Base-by-base conservation (phyloP, 2,888 invertebrate genomes). In the Caenorhabditis japonica region DNA sequence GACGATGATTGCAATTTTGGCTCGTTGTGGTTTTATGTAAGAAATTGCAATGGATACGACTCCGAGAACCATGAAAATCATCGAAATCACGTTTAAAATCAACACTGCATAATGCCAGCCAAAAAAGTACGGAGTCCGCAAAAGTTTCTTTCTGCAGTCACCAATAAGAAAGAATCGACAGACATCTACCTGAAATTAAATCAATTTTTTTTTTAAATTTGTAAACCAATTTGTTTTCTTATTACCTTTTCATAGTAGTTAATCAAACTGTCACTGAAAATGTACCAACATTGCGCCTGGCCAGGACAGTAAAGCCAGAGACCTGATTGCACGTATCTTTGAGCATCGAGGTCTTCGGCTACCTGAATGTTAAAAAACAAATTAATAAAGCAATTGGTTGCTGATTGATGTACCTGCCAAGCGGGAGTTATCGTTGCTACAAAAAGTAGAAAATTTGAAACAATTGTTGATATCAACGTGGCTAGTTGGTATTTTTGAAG, bases 91-190 rank as follows among this genome's bases (percentile, higher is more conserved):
- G 64, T 83, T 79, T n/a, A 85, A 68, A 44, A 81, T 81, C 7
- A 86, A 68, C 10, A 83, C 81, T 8, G 86, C 86, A 33, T 86
- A 86, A 61, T 86, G 86, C 86, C 86, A 86, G 8, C 85, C 85
- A 52, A 86, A 86, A 70, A 86, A 86, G 58, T 86, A 86, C 3
- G 86, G 86, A 1, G 86, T 86, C 49, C 86, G 38, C 7, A 86
- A 72, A 7, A 86, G 68, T 38, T 86, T 86, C 66, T 86, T 86
- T 19, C 86, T 79, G 55, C 86, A 86, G 53, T 86, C 86, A 8
- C 83, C 84, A 49, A 86, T 86, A 17, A 86, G 64, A 41, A 86
- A 74, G 43, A 86, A 86, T 5, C 86, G 82, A 47, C 86, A 86
- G 10, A 86, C 83, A 43, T 86, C 86, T 2, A 84, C 79, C 81